These are phyloP conservation scores for Holothuria glaberrima DNA, from an alignment of 35 echinoderm and acorn worm genomes.

Conservation along the genomic window DNA sequence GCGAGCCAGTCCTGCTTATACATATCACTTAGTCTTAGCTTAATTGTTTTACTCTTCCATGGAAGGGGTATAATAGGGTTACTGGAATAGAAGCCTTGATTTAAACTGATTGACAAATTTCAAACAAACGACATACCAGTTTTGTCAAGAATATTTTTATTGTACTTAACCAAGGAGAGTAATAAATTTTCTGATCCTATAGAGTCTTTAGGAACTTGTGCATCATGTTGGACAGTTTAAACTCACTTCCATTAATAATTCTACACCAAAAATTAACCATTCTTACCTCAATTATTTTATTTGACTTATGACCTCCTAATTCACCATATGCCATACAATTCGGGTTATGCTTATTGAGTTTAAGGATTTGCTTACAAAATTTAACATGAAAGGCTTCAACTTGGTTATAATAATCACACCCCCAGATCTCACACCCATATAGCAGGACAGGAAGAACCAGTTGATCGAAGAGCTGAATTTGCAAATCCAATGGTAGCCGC, in stretches of 20 bases:
- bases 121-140: too few species aligned
- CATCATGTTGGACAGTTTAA: constrained; percentile 4
- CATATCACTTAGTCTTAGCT: too few species aligned
- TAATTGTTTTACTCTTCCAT: too few species aligned
- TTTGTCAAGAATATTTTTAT: too few species aligned
- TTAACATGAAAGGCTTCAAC: constrained; percentile 17
- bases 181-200: not conserved
- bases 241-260: not conserved
- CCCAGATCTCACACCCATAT: constrained; percentile 15
- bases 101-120: too few species aligned
- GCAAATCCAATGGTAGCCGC: constrained; percentile 4
- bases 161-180: not conserved
- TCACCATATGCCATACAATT: constrained; percentile 27
- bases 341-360: not conserved
- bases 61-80: too few species aligned
- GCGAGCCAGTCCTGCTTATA: too few species aligned
- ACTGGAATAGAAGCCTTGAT: too few species aligned
- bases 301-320: not conserved
- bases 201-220: not conserved
- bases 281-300: not conserved
- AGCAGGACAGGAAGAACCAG: constrained; percentile 20
- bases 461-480: not conserved
- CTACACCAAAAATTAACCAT: constrained; percentile 34
- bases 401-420: not conserved
- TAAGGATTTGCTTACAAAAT: not conserved